These are phyloP conservation scores for Propithecus deckenii DNA, from an alignment of 2,797 vertebrate genomes.

Conservation along the genomic window DNA sequence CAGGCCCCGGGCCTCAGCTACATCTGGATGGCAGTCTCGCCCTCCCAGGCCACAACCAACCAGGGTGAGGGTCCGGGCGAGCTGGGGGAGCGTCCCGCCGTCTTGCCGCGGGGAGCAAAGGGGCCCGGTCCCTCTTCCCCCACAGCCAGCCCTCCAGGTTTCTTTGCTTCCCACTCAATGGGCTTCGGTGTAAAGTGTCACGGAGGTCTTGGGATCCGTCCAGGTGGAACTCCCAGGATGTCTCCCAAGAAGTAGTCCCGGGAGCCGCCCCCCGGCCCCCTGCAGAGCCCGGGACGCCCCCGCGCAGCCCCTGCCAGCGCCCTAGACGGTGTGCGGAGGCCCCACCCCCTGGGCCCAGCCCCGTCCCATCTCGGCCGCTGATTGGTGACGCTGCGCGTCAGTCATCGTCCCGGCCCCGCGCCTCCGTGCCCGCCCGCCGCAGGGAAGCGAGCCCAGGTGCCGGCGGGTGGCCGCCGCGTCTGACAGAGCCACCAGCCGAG, in stretches of 20 bases:
- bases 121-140: neutral
- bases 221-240: neutral
- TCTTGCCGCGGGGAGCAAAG: fast-evolving
- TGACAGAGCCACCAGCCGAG: neutral
- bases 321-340: neutral
- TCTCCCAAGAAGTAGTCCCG: too few species aligned
- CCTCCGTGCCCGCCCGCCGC: neutral
- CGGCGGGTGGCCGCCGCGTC: neutral
- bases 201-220: neutral
- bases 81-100: neutral
- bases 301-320: fast-evolving
- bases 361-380: neutral
- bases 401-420: neutral
- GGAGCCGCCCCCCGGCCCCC: fast-evolving
- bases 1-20: neutral
- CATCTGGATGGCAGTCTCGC: neutral
- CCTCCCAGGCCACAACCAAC: neutral
- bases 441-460: neutral
- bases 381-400: constrained; percentile 16
- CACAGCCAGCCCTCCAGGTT: neutral
- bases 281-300: fast-evolving
- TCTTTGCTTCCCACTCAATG: neutral
- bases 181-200: too few species aligned
- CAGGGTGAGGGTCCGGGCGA: neutral
- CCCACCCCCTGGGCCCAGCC: neutral